Conservation (phyloP, 2,888 invertebrate genomes). For the Phasia obesa region DNA sequence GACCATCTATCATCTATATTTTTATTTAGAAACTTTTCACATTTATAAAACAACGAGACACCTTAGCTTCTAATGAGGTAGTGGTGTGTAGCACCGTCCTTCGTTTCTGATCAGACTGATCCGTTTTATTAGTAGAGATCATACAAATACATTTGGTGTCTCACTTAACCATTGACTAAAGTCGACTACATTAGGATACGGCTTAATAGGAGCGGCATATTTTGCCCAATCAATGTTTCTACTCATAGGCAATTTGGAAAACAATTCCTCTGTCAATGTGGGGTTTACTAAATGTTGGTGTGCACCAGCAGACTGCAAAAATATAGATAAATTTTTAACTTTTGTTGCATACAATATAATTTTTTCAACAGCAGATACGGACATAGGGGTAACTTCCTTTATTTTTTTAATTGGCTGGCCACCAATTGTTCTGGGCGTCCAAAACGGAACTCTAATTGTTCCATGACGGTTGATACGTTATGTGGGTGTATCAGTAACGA, state of each 20-base stretch:
- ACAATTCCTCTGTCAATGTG: constrained; percentile 33
- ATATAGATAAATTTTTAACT: too few relatives aligned
- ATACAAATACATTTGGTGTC: constrained; percentile 54
- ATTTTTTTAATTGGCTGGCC: background rate
- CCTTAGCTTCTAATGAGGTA: background rate
- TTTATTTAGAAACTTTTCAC: background rate
- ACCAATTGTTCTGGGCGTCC: constrained; percentile 27
- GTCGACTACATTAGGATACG: background rate
- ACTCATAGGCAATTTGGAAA: constrained; percentile 56
- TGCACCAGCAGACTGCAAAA: too few relatives aligned
- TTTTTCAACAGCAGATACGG: too few relatives aligned
- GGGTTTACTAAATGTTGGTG: background rate
- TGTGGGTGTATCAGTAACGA: constrained; percentile 48
- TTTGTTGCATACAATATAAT: too few relatives aligned
- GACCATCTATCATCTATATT: background rate
- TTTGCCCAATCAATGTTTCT: constrained; percentile 55
- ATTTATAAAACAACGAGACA: background rate
- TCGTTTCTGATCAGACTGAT: background rate
- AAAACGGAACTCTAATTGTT: constrained; percentile 32
- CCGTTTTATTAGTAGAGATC: background rate
- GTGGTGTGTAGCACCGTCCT: background rate
- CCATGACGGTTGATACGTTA: constrained; percentile 31
- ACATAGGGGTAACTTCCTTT: too few relatives aligned
- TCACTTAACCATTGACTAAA: constrained; percentile 59
- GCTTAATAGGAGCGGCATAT: background rate